Evolutionary conservation across 2,113 vertebrate species (phyloP), one percentile per base, ranked within the genome.

Genomic region (Bambusicola thoracicus): DNA sequence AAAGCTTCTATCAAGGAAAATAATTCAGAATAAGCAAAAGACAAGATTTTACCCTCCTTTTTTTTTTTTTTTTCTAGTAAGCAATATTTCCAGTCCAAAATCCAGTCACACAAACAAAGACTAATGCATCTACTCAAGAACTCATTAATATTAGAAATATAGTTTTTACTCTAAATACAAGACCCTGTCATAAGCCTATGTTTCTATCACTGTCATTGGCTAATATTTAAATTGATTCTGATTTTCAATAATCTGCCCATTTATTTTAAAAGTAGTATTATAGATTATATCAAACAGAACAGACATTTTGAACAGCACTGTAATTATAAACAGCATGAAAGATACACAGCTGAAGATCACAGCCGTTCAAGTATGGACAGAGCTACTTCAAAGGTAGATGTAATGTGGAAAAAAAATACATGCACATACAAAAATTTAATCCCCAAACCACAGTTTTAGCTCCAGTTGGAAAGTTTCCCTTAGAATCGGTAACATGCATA

Each of bases 151-250:
- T 92, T 32, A 89, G 79, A 93, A 86, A 89, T 81, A 4, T 40
- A 61, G 59, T 91, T 81, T 80, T 92, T 75, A 82, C 68, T 67
- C 77, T 85, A 77, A 61, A 89, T 49, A 53, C 41, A 65, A 73
- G 48, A 79, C 7, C 89, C 79, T 85, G 84, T 53, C 40, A 90
- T 22, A 85, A 49, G 58, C 30, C 87, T 62, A 43, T 48, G 36
- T 89, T 97, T 94, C 77, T 81, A 67, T 87, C 62, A 90, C 34
- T 29, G 5, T 44, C 82, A 32, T 48, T 92, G 63, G 34, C 67
- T 94, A 95, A 95, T 96, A 96, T 92, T 91, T 95, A 94, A 95
- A 95, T 89, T 91, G 61, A 95, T 94, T 92, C 65, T 79, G 43
- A 88, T 90, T 97, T 93, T 93, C 63, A 91, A 97, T 97, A 96